Base-by-base conservation (phyloP, 2,113 vertebrate genomes). In the Ariopsis seemanni region DNA sequence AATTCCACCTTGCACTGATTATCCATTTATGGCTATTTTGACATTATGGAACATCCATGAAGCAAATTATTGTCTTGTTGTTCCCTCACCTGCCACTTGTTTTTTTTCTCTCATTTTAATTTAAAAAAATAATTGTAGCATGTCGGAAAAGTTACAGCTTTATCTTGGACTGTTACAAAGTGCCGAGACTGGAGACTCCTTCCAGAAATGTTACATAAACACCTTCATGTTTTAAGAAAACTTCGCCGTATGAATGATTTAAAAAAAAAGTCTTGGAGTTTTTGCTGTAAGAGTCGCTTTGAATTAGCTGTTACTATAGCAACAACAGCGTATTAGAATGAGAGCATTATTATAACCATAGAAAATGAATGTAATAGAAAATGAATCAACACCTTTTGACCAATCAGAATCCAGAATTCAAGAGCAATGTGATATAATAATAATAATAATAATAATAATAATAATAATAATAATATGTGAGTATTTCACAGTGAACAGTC, bases 401-500 rank as follows among this genome's bases (percentile, higher is more conserved):
- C 48, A 77, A 77, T 53, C 74, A 77, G 50, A 52, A 53, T 77
- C 4, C 10, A 53, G 14, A 72, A 72, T 42, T 18, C 17, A 42
- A 42, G 18, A 48, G 34, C 11, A 8, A 7, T 42, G 30, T 72
- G 14, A 50, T 75, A 12, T 74, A 74, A 25, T 25, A 63, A 27
- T 27, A 27, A 27, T 27, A 27, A 27, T 67, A 67, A 30, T 69
- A 69, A 30, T 67, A 67, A 67, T 27, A 67, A 67, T 27, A 67
- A 27, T 67, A 67, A 67, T 12, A n/a, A 63, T 7, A 60, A 60
- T 18, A 25, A 63, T 42, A 42, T 42, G 42, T 42, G 42, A 42
- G 42, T 71, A 71, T 34, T 71, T 34, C n/a, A 6, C 27, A 7
- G 67, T 8, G 57, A n/a, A 18, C 87, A 78, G 86, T 90, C 87